A percentile compares a stretch with the other conserved stretches of the same genome.
Evolutionary conservation across 2,113 vertebrate genomes (phyloP).

Genomic region (Herpetotheres cachinnans): DNA sequence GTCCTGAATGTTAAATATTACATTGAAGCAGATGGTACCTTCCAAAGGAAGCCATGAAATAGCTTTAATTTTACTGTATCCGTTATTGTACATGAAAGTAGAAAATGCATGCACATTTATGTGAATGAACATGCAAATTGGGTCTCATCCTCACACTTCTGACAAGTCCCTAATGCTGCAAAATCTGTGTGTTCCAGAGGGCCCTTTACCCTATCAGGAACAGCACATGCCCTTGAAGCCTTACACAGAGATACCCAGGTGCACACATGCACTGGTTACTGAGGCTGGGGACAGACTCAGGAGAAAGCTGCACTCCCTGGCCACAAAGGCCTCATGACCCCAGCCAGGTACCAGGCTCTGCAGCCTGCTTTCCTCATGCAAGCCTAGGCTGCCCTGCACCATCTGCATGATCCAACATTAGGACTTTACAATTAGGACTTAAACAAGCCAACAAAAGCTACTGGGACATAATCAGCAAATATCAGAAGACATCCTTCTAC

Average conservation of each 20-base stretch:
- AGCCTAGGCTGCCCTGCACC: background rate
- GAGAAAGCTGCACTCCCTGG: background rate
- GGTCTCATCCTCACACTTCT: background rate
- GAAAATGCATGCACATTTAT: background rate
- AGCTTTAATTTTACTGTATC: background rate
- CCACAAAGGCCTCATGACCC: background rate
- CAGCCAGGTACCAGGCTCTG: background rate
- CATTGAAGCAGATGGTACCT: conserved; percentile 14
- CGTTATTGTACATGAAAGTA: background rate
- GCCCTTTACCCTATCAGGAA: background rate
- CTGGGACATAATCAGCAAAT: background rate
- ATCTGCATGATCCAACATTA: background rate
- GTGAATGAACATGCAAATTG: background rate
- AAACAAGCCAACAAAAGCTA: background rate
- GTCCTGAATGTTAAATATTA: conserved; percentile 71
- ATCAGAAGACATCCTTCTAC: background rate
- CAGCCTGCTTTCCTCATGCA: background rate
- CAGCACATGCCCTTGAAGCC: background rate
- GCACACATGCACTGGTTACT: background rate
- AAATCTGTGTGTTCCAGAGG: background rate
- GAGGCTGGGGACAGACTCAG: background rate
- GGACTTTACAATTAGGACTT: background rate
- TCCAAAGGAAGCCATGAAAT: background rate
- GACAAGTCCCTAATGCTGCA: background rate
- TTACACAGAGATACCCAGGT: background rate